A percentile compares a stretch with the other conserved stretches of the same genome.
phyloP scores from a whole-genome alignment of 2,113 vertebrate genomes.

The Malurus cyaneus region DNA sequence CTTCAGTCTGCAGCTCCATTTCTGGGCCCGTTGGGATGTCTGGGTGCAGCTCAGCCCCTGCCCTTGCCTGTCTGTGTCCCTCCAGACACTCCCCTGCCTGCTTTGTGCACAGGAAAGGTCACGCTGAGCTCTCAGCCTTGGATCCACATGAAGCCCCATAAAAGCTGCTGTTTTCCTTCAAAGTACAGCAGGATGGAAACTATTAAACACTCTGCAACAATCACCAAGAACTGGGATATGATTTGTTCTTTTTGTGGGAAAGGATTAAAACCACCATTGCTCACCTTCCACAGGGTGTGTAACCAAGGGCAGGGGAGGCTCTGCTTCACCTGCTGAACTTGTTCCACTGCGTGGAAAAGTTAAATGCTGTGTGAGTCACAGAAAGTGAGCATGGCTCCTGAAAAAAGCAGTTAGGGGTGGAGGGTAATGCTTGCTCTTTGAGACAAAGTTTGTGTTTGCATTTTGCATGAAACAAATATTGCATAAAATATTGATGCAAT shows the following conservation, averaged over 20 bases:
- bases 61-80: background rate
- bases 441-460: background rate
- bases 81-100: background rate
- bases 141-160: background rate
- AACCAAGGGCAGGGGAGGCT: background rate
- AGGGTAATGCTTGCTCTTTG: background rate
- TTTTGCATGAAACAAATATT: constrained; percentile 9
- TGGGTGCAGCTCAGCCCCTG: background rate
- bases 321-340: constrained; percentile 31
- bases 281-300: background rate
- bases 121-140: background rate
- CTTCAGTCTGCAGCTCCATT: background rate
- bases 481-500: constrained; percentile 34
- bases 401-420: background rate
- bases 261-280: background rate
- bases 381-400: background rate
- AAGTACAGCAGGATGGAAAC: background rate
- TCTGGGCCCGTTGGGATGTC: background rate
- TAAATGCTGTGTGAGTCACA: constrained; percentile 11
- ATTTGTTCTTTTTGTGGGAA: background rate
- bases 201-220: background rate
- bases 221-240: background rate
- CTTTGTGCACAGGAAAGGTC: background rate
- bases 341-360: background rate
- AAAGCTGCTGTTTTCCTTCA: background rate